phyloP scores from a whole-genome alignment of 2,797 vertebrate genomes.

The Anguilla marmorata region DNA sequence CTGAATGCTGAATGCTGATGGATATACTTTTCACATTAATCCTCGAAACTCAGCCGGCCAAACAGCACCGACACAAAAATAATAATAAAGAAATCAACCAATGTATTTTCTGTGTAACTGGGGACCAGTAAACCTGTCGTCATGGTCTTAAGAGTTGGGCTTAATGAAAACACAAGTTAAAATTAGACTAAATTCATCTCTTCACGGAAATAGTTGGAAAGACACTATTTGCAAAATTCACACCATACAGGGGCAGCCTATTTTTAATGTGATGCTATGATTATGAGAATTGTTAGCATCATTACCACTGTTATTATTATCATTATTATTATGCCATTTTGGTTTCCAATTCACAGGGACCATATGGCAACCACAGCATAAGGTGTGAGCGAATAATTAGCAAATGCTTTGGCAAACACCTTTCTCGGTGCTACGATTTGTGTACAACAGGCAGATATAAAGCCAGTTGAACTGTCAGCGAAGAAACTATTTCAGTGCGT shows the following conservation, averaged over 20 bases:
- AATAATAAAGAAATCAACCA: background rate
- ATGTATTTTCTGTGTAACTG: background rate
- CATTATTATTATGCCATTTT: background rate
- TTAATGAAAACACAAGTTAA: background rate
- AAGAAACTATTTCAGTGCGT: background rate
- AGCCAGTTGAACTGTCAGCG: background rate
- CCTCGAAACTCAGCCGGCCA: slow-evolving; percentile 1
- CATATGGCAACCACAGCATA: background rate
- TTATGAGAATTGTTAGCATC: background rate
- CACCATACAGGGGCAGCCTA: background rate
- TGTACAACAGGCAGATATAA: background rate
- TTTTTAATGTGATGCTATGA: background rate
- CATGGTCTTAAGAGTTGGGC: background rate
- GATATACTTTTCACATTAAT: background rate
- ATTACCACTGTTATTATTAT: background rate
- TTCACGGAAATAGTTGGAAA: background rate
- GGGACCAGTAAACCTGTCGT: background rate
- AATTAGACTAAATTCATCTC: background rate
- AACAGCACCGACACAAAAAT: background rate
- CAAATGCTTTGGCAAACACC: background rate
- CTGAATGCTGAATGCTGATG: background rate
- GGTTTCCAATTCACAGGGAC: background rate
- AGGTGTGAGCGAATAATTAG: background rate
- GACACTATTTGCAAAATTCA: background rate
- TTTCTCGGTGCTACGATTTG: background rate